These are phyloP conservation scores for Anthonomus grandis DNA, from an alignment of 1,140 invertebrate species.

Conservation along the genomic window DNA sequence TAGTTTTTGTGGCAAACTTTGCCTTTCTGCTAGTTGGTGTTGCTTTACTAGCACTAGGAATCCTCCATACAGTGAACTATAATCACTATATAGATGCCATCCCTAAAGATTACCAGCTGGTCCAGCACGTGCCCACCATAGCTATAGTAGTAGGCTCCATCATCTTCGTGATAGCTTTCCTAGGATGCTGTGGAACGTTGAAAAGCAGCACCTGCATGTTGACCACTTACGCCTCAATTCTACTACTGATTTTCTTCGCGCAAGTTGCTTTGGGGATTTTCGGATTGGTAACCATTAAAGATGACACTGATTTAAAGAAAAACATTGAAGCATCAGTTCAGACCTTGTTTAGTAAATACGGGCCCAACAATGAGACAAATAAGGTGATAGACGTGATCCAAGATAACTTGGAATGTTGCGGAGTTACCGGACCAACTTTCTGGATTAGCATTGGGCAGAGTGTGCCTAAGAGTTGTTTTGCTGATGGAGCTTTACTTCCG, in stretches of 20 bases:
- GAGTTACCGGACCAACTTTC: background rate
- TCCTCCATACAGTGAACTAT: constrained; percentile 60
- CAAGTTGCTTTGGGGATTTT: constrained; percentile 20
- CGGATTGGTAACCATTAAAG: constrained; percentile 15
- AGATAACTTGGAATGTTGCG: constrained; percentile 10
- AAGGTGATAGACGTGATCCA: background rate
- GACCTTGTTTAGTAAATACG: background rate
- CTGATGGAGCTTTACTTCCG: too few relatives aligned
- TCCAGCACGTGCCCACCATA: constrained; percentile 45
- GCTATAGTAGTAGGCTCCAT: constrained; percentile 57
- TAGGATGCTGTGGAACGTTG: constrained; percentile 62
- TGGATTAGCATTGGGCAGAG: background rate
- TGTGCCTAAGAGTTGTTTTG: background rate
- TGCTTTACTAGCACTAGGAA: constrained; percentile 66
- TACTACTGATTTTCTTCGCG: constrained; percentile 11
- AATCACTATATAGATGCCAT: constrained; percentile 63
- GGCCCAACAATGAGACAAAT: background rate
- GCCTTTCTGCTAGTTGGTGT: constrained; percentile 60
- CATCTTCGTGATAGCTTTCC: constrained; percentile 59
- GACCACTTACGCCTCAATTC: constrained; percentile 41
- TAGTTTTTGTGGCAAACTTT: constrained; percentile 14
- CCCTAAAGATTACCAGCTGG: constrained; percentile 47
- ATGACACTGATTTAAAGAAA: background rate
- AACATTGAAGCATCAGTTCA: background rate
- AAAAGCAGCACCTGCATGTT: constrained; percentile 62